These are phyloP conservation scores for Pipra filicauda DNA, from an alignment of 2,113 vertebrate species.

Conservation along the genomic window DNA sequence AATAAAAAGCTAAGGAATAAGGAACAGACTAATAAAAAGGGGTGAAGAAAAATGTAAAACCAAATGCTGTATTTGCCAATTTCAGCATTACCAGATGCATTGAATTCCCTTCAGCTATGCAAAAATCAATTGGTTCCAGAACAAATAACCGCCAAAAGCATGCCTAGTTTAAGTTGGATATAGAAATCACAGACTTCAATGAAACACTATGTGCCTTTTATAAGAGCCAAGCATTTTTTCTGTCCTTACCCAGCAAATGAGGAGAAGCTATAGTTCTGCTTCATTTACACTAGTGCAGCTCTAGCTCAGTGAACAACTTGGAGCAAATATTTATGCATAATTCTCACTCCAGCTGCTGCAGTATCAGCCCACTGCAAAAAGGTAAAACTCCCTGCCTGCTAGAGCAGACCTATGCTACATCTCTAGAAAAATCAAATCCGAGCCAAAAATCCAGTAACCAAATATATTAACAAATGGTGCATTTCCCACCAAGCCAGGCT, in stretches of 20 bases:
- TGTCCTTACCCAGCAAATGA: not conserved
- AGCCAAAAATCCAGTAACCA: not conserved
- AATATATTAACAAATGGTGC: not conserved
- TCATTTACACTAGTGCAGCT: not conserved
- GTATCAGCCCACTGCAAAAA: not conserved
- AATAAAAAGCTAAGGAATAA: not conserved
- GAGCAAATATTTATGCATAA: not conserved
- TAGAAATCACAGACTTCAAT: not conserved
- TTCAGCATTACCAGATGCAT: conserved; percentile 22
- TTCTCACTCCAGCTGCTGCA: not conserved
- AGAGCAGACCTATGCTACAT: not conserved
- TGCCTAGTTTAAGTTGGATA: conserved; percentile 25
- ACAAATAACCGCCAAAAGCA: conserved; percentile 41
- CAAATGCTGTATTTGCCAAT: not conserved
- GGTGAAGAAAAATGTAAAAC: not conserved
- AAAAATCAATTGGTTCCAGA: conserved; percentile 51
- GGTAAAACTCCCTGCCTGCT: not conserved
- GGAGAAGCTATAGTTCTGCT: not conserved
- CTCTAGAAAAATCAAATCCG: not conserved
- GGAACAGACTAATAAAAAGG: not conserved
- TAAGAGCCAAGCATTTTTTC: not conserved
- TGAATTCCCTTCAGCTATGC: conserved; percentile 57
- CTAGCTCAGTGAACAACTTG: not conserved
- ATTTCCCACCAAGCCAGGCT: not conserved
- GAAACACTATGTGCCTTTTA: not conserved